These are phyloP conservation scores for Aplidium turbinatum DNA, from an alignment of 23 tunicate genomes.

Conservation along the genomic window DNA sequence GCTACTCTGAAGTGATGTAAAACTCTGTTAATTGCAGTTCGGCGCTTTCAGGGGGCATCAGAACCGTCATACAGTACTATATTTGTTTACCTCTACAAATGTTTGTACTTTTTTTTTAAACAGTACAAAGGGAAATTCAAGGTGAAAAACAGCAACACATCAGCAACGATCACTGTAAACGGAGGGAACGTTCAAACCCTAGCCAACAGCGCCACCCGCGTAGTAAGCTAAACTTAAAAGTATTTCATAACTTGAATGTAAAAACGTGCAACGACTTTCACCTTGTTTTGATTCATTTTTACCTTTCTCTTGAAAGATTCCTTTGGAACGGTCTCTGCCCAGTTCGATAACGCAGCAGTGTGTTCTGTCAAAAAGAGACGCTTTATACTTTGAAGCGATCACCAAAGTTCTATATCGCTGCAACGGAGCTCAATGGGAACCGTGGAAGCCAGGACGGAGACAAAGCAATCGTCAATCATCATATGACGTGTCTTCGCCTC, in stretches of 20 bases:
- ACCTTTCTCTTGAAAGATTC: background rate
- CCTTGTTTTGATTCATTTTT: too few relatives aligned
- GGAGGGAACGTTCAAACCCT: conserved; percentile 3
- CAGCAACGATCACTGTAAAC: conserved; percentile 22
- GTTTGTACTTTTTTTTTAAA: too few relatives aligned
- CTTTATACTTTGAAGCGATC: conserved; percentile 35
- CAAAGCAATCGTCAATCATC: conserved; percentile 13
- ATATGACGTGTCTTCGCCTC: background rate
- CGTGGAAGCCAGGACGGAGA: conserved; percentile 31
- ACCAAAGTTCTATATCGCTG: conserved; percentile 40
- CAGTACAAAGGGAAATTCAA: too few relatives aligned
- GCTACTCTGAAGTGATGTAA: too few relatives aligned
- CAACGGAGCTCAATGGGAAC: conserved; percentile 77
- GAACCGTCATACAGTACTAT: too few relatives aligned
- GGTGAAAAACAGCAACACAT: conserved; percentile 36
- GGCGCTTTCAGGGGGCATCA: too few relatives aligned
- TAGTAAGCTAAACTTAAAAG: too few relatives aligned
- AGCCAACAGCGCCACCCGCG: too few relatives aligned
- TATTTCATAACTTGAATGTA: too few relatives aligned
- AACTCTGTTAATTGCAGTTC: too few relatives aligned
- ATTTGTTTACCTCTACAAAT: too few relatives aligned
- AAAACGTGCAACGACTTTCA: too few relatives aligned
- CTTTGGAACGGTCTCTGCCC: background rate
- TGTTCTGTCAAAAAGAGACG: conserved; percentile 27
- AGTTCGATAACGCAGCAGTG: conserved; percentile 18